Base-by-base conservation (phyloP, 1,140 invertebrate species). In the Megalonaias nervosa region DNA sequence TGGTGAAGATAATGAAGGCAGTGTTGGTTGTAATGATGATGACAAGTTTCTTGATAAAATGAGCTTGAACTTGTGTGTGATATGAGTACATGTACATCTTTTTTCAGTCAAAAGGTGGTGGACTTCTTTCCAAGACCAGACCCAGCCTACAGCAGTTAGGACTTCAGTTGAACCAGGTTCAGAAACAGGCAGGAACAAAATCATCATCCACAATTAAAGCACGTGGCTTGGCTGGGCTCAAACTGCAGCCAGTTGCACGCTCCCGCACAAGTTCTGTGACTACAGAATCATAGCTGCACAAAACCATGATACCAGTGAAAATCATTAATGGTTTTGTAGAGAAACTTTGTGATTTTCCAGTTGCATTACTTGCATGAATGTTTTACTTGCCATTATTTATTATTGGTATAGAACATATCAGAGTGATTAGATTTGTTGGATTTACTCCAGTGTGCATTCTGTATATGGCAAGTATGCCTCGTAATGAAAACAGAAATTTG, bases 121-220 rank as follows among this genome's bases (percentile, higher is more conserved):
- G 9, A 74, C 72, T 74, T 16, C 55, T 77, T 60, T 64, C 58
- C 0, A 82, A 81, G 72, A 75, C 73, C 31, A 38, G 76, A 31
- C 79, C 82, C 21, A 86, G 79, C 59, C 67, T 84, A 71, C 84
- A 85, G 79, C 85, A 82, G 62, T 84, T 85, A 19, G 84, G 84
- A 1, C 71, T 82, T 48, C 81, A 83, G 77, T 75, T 84, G 21
- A 84, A 84, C 0, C 55, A 62, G 26, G 6, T 72, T 23, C 67
- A 69, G 66, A 55, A 61, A 21, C 66, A 58, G 9, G 71, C 61
- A 69, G 65, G 57, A 31, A 26, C 71, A 21, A 74, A 76, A 31
- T 74, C 82, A 23, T 69, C 71, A 21, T 16, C n/a, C 11, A 16
- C 23, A 48, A 60, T 71, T 23, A 56, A 64, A 65, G 38, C 71